Percentiles rank a stretch among this genome's conserved stretches.
Evolutionary conservation across 2,113 vertebrate species (phyloP).

Genomic region (Ariopsis seemanni): DNA sequence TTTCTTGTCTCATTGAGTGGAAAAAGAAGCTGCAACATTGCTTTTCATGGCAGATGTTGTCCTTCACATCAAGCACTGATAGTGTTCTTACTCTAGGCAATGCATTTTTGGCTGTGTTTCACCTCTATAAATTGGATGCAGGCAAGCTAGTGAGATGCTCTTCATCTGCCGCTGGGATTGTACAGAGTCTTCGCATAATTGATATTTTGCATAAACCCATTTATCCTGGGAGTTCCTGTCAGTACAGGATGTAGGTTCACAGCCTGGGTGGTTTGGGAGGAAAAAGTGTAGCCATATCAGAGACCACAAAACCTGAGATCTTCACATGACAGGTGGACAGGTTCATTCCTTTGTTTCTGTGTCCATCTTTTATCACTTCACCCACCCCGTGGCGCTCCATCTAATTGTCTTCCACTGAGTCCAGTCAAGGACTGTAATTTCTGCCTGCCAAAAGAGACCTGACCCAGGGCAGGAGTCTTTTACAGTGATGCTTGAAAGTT

Average conservation of each 20-base stretch:
- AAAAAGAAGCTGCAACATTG: background rate
- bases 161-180: conserved; percentile 32
- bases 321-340: conserved; percentile 60
- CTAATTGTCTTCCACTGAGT: conserved; percentile 64
- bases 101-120: conserved; percentile 5
- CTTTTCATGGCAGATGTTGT: conserved; percentile 19
- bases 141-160: background rate
- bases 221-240: conserved; percentile 30
- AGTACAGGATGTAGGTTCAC: conserved; percentile 8
- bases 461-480: conserved; percentile 3
- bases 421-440: conserved; percentile 60
- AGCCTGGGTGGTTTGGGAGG: conserved; percentile 6
- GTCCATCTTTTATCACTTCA: conserved; percentile 59
- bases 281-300: conserved; percentile 15
- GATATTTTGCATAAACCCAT: conserved; percentile 43
- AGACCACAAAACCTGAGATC: conserved; percentile 63
- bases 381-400: conserved; percentile 52
- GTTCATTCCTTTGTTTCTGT: conserved; percentile 55
- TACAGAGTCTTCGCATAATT: conserved; percentile 13
- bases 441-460: conserved; percentile 30
- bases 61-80: conserved; percentile 12
- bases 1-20: background rate
- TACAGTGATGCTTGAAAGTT: no score
- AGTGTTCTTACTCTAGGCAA: conserved; percentile 28
- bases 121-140: conserved; percentile 28